These are phyloP conservation scores for Phaetusa simplex DNA, from an alignment of 2,113 vertebrate genomes.

Conservation along the genomic window DNA sequence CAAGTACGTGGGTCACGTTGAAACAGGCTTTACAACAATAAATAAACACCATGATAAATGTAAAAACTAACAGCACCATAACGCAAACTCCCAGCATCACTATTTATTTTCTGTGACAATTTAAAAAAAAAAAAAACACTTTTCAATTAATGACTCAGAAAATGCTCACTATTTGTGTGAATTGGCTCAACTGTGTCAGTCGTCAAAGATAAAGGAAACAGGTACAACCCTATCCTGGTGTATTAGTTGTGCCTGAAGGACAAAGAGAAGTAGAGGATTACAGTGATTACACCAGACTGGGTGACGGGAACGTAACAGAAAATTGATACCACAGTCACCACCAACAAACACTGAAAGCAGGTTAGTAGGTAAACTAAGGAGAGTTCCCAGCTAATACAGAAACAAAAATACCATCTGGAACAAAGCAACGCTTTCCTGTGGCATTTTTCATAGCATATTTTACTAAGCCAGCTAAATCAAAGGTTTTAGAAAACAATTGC, in stretches of 20 bases:
- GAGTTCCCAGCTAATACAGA: neutral
- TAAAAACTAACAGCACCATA: neutral
- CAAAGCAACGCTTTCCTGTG: neutral
- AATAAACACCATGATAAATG: neutral
- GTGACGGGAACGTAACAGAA: neutral
- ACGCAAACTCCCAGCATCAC: neutral
- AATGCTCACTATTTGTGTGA: neutral
- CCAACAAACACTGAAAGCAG: neutral
- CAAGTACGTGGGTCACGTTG: neutral
- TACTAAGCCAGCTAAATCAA: neutral
- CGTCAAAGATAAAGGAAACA: neutral
- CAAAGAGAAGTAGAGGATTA: neutral
- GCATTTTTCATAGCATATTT: neutral
- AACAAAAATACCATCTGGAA: neutral
- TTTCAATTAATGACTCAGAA: neutral
- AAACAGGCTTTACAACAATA: neutral
- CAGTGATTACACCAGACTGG: neutral
- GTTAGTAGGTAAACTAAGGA: neutral
- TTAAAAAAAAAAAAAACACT: neutral
- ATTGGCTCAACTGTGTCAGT: neutral
- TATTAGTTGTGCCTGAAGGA: neutral
- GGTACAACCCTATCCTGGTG: neutral
- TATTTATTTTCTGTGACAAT: neutral
- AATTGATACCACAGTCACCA: neutral
- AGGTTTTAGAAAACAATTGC: neutral